Evolutionary conservation across 30 jellyfish, hydroid and myxozoan genomes (phyloP).

Genomic region (Nemopilema nomurai): DNA sequence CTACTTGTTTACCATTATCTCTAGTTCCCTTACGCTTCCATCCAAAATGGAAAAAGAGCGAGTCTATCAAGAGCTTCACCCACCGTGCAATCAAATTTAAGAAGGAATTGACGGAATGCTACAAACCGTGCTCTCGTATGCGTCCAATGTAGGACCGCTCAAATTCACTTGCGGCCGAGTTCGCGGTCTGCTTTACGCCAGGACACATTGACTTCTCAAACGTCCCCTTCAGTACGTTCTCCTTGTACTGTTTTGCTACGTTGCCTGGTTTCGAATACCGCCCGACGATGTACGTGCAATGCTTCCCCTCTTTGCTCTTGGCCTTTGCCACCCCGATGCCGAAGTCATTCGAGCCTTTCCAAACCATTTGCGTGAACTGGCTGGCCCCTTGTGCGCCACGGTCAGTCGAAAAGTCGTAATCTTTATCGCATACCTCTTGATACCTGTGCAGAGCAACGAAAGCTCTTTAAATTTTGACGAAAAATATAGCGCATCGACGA

Average conservation of each 20-base stretch:
- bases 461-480: too few species aligned
- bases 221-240: conserved; percentile 59
- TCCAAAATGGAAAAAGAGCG: too few species aligned
- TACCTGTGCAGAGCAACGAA: too few species aligned
- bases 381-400: conserved; percentile 68
- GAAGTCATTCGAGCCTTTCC: conserved; percentile 64
- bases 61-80: too few species aligned
- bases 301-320: conserved; percentile 45
- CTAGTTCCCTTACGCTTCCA: too few species aligned
- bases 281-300: conserved; percentile 75
- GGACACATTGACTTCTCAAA: conserved; percentile 49
- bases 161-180: conserved; percentile 48
- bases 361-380: conserved; percentile 65
- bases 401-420: conserved; percentile 61
- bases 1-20: too few species aligned
- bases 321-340: conserved; percentile 70
- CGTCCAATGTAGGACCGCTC: conserved; percentile 40
- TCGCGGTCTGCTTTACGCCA: conserved; percentile 35
- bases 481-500: too few species aligned
- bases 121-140: background rate
- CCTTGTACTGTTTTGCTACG: conserved; percentile 33
- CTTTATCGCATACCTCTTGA: conserved; percentile 79
- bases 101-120: background rate
- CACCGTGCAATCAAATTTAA: background rate
- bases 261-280: conserved; percentile 65